Conservation (phyloP, 2,113 vertebrate genomes). For the Phyllostomus discolor region DNA sequence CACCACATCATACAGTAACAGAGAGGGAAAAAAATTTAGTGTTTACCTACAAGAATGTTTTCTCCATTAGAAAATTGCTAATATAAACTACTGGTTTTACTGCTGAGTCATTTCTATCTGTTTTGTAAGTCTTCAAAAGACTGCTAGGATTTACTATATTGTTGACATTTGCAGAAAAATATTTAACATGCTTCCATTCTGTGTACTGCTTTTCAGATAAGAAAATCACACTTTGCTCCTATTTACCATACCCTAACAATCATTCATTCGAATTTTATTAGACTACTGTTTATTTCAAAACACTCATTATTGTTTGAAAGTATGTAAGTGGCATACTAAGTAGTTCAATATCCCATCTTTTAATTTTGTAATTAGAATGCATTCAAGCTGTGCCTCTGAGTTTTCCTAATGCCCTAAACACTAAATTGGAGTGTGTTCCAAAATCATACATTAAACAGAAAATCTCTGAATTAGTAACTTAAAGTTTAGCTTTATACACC, state of each 20-base stretch:
- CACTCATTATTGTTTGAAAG: slow-evolving; percentile 57
- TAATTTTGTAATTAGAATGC: slow-evolving; percentile 75
- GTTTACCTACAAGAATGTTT: background rate
- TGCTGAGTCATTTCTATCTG: background rate
- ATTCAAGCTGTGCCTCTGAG: slow-evolving; percentile 70
- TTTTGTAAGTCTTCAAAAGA: background rate
- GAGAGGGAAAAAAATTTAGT: background rate
- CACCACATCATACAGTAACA: background rate
- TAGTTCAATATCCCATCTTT: slow-evolving; percentile 61
- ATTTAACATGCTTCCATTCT: background rate
- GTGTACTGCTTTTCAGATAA: background rate
- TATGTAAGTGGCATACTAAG: slow-evolving; percentile 60
- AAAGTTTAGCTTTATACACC: slow-evolving; percentile 69
- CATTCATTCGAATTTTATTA: slow-evolving; percentile 43
- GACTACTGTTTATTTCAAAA: slow-evolving; percentile 36
- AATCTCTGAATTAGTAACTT: slow-evolving; percentile 66
- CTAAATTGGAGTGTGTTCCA: slow-evolving; percentile 62
- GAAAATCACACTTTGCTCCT: slow-evolving; percentile 18
- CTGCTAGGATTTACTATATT: background rate
- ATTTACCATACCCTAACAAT: background rate
- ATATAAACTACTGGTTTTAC: background rate
- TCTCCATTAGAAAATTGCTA: background rate
- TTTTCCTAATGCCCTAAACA: slow-evolving; percentile 70
- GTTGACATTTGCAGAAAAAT: slow-evolving; percentile 42
- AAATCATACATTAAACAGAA: slow-evolving; percentile 69